Percentiles rank a stretch among this genome's conserved stretches.
phyloP scores from a whole-genome alignment of 1,140 invertebrate genomes.

The Coptotermes formosanus region DNA sequence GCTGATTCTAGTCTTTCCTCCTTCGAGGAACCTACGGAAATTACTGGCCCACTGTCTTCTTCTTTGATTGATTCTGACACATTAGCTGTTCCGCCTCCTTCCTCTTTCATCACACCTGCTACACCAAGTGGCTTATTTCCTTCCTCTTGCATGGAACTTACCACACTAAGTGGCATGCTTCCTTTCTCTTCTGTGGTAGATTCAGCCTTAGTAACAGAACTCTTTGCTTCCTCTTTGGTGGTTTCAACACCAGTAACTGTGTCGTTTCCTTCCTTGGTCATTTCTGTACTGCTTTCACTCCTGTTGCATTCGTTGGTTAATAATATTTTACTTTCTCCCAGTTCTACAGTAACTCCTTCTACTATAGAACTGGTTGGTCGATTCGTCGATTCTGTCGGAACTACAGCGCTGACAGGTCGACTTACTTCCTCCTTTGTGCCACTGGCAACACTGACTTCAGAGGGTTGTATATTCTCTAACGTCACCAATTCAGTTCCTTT shows the following conservation, averaged over 20 bases:
- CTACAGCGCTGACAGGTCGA: background rate
- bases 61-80: background rate
- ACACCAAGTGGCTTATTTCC: background rate
- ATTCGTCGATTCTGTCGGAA: background rate
- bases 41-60: background rate
- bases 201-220: background rate
- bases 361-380: background rate
- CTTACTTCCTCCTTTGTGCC: background rate
- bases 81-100: background rate
- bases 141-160: background rate
- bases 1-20: background rate
- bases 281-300: background rate
- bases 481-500: background rate
- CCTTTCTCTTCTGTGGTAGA: background rate
- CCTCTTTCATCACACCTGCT: background rate
- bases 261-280: background rate
- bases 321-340: background rate
- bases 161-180: background rate
- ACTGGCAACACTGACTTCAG: background rate
- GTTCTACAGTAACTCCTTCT: background rate
- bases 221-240: background rate
- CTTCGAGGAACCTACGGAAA: background rate
- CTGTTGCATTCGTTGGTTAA: background rate
- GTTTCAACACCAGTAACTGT: background rate
- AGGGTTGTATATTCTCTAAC: background rate